These are phyloP conservation scores for Hyla sarda DNA, from an alignment of 2,113 vertebrate genomes.

Conservation along the genomic window DNA sequence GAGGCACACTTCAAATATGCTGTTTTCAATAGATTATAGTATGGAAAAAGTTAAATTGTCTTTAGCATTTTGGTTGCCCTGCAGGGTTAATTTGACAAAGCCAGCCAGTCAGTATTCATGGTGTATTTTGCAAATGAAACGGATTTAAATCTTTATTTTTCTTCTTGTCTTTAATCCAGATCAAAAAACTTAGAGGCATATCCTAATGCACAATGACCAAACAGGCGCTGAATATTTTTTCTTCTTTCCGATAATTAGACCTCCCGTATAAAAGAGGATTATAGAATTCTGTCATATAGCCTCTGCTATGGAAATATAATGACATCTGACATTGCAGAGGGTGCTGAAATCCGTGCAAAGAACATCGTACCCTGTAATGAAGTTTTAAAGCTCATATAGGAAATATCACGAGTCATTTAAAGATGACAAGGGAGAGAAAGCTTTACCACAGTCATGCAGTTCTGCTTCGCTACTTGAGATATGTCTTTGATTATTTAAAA, in stretches of 20 bases:
- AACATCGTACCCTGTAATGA: conserved; percentile 7
- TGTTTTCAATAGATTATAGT: background rate
- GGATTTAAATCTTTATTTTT: conserved; percentile 39
- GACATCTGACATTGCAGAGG: conserved; percentile 43
- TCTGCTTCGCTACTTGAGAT: conserved; percentile 47
- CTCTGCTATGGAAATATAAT: background rate
- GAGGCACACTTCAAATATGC: background rate
- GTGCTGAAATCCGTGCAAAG: conserved; percentile 14
- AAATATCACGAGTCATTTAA: conserved; percentile 25
- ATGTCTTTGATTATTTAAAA: conserved; percentile 52
- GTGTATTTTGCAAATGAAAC: conserved; percentile 39
- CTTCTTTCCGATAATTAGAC: conserved; percentile 57
- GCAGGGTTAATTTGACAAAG: background rate
- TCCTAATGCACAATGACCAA: conserved; percentile 56
- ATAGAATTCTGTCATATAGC: conserved; percentile 22
- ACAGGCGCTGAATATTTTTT: conserved; percentile 47
- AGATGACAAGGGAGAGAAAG: conserved; percentile 32
- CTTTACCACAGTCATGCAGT: conserved; percentile 41
- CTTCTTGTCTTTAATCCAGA: conserved; percentile 43
- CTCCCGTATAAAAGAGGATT: conserved; percentile 50
- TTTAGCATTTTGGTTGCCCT: background rate
- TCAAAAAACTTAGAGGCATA: too few species aligned
- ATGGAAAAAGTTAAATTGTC: background rate
- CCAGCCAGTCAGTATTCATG: conserved; percentile 40
- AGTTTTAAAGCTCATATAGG: conserved; percentile 16